Percentiles rank a stretch among this genome's conserved stretches.
Evolutionary conservation across 1,140 invertebrate species (phyloP).

Genomic region (Neodiprion lecontei): DNA sequence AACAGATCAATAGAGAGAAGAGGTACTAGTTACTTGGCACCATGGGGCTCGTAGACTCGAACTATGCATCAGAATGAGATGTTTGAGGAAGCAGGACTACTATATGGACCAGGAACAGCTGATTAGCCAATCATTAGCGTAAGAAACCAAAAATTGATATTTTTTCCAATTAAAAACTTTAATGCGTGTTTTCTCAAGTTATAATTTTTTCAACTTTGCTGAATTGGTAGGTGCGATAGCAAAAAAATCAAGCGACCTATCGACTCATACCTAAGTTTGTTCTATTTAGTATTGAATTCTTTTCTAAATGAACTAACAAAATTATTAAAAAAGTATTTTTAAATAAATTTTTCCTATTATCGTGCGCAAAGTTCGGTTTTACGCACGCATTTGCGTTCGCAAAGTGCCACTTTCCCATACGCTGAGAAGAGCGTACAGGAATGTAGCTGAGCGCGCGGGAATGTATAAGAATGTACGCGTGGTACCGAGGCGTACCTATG

Average conservation of each 20-base stretch:
- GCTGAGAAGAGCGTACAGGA: no score
- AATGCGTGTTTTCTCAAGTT: background rate
- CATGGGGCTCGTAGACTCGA: background rate
- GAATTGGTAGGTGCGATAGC: background rate
- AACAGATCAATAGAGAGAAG: background rate
- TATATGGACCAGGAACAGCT: background rate
- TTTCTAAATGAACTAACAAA: conserved; percentile 6
- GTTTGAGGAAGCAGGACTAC: background rate
- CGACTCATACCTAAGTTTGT: background rate
- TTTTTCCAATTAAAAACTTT: background rate
- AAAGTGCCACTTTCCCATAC: no score
- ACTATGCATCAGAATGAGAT: background rate
- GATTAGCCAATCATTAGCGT: background rate
- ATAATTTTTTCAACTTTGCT: conserved; percentile 3
- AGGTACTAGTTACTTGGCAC: background rate
- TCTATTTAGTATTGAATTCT: background rate
- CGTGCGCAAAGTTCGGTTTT: no score
- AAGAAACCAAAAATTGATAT: conserved; percentile 3
- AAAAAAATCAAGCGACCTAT: conserved; percentile 3
- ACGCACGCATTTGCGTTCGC: no score
- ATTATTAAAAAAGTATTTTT: conserved; percentile 13
- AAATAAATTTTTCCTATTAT: background rate
- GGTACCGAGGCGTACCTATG: no score
- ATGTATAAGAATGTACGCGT: no score
- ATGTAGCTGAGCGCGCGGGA: no score